Evolutionary conservation across 2,888 invertebrate species (phyloP), one percentile per base, ranked within the genome.

Genomic region (Eueremaeus valkanovi): DNA sequence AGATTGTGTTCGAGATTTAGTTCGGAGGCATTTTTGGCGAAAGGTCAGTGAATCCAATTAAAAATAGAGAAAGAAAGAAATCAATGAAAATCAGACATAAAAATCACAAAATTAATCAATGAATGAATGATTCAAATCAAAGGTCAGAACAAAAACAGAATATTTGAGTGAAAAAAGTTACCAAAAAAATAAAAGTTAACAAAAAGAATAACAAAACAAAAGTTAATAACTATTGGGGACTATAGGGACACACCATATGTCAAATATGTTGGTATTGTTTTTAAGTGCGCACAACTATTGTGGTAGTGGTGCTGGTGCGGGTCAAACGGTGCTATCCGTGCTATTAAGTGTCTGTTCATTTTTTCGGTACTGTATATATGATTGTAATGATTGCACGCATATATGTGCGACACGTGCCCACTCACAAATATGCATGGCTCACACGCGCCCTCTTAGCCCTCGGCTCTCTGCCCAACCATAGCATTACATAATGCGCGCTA

Each of bases 341-440:
- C 61, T 31, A 61, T 61, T 61, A 61, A 61, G 61, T 61, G 61
- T 61, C 61, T 61, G 61, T 61, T 61, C 58, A 58, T 58, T 58
- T 58, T n/a, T n/a, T n/a, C n/a, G n/a, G n/a, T 31, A 61, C 18
- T 61, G 31, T 24, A 6, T 55, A 24, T 21, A 18, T 55, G 55
- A 11, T 24, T 55, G 8, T n/a, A 27, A 61, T 31, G 24, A 61
- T 9, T 61, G 29, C 58, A 31, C 16, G n/a, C 31, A n/a, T 3
- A 1, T 16, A 6, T 31, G 11, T 18, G 61, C 18, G 29, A 3
- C 61, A 61, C 61, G 61, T 61, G 61, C 31, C 55, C 24, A 33
- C 61, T 61, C 6, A 24, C n/a, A 18, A 40, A 40, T 40, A 40
- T 40, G 6, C 40, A n/a, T n/a, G n/a, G n/a, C n/a, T n/a, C n/a